A percentile compares a stretch with the other conserved stretches of the same genome.
Conservation (phyloP, 2,888 invertebrate species). For the Leistus spinibarbis region DNA sequence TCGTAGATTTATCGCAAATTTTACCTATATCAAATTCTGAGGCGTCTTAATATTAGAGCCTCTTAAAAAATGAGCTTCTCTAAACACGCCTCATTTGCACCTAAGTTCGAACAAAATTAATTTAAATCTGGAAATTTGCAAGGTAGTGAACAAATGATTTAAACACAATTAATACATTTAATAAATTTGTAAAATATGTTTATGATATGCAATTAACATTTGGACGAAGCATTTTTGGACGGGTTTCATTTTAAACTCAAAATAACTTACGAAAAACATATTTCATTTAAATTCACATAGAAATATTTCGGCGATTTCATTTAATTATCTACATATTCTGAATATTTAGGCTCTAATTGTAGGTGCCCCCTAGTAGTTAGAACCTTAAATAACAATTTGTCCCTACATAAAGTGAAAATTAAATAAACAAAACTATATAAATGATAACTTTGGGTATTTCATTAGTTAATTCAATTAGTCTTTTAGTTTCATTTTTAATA, state of each 20-base stretch:
- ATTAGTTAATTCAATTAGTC: background rate
- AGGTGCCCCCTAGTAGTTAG: background rate
- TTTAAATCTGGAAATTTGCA: no score
- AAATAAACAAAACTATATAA: background rate
- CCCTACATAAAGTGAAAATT: background rate
- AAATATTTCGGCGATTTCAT: background rate
- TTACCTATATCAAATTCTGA: no score
- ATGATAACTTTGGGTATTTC: background rate
- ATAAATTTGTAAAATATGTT: slow-evolving; percentile 14
- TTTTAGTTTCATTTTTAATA: background rate
- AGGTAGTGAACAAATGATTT: slow-evolving; percentile 1
- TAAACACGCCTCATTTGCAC: no score
- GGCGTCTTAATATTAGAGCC: no score
- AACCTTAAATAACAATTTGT: background rate
- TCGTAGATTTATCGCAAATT: background rate
- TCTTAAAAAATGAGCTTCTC: no score
- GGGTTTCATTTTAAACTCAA: background rate
- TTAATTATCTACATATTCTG: background rate
- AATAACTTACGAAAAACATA: background rate
- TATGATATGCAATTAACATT: slow-evolving; percentile 25
- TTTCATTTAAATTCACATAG: no score
- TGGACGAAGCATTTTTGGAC: slow-evolving; percentile 29
- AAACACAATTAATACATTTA: background rate
- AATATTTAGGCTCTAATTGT: background rate
- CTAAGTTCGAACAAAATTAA: no score